These are phyloP conservation scores for Cataglyphis livida DNA, from an alignment of 2,888 invertebrate species.

Conservation along the genomic window DNA sequence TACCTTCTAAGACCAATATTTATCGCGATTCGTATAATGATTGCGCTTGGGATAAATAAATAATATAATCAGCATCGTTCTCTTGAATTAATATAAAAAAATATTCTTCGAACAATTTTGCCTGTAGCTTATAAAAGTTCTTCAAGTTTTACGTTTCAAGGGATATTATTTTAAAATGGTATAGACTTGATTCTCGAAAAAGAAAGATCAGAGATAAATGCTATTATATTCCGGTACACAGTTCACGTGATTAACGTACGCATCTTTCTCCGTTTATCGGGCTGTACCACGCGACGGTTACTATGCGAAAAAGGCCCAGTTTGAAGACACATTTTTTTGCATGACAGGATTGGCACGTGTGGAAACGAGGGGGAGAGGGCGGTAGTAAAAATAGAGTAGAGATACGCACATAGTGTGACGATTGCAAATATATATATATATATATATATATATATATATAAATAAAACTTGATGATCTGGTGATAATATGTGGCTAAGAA, in stretches of 20 bases:
- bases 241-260: conserved; percentile 60
- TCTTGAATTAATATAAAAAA: conserved; percentile 41
- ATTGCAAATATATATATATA: conserved; percentile 36
- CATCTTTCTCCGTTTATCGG: conserved; percentile 53
- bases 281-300: conserved; percentile 50
- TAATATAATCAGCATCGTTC: neutral
- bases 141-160: neutral
- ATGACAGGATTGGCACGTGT: conserved; percentile 67
- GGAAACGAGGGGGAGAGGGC: conserved; percentile 45
- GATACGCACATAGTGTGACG: conserved; percentile 14
- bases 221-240: conserved; percentile 25
- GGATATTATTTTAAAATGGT: neutral
- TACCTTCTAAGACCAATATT: conserved; percentile 52
- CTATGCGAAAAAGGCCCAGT: conserved; percentile 59
- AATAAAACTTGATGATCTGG: neutral
- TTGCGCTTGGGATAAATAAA: neutral
- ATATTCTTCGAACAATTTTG: neutral
- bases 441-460: neutral
- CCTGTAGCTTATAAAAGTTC: neutral
- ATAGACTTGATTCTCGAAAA: neutral
- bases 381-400: conserved; percentile 36
- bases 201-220: neutral
- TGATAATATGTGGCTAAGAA: neutral
- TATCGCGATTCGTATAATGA: neutral
- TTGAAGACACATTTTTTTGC: conserved; percentile 66